phyloP scores from a whole-genome alignment of 2,797 vertebrate species.

The Catharus ustulatus region DNA sequence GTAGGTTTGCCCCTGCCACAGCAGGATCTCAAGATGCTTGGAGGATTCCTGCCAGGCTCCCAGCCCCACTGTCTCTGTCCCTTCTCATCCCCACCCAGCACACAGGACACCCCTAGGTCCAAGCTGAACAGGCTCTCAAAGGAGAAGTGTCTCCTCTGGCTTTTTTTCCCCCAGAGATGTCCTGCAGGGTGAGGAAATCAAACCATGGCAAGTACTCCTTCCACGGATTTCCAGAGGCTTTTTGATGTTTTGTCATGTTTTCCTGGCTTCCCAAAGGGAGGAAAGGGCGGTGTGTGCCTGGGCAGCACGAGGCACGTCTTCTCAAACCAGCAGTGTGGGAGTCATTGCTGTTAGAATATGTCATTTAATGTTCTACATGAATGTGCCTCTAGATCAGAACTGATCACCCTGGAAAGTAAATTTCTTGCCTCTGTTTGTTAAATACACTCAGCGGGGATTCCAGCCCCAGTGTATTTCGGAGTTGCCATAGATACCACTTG shows the following conservation, averaged over 20 bases:
- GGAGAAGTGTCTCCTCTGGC: neutral
- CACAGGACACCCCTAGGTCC: neutral
- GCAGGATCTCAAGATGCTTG: neutral
- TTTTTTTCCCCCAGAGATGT: neutral
- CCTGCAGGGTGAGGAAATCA: neutral
- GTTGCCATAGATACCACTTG: slow-evolving; percentile 92
- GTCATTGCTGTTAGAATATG: neutral
- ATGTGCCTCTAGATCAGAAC: neutral
- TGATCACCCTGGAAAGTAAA: neutral
- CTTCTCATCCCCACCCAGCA: neutral
- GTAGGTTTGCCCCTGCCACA: neutral
- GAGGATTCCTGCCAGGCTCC: neutral
- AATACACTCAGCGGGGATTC: slow-evolving; percentile 87
- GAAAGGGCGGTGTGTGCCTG: neutral
- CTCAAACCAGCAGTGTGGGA: neutral
- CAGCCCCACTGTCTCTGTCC: neutral
- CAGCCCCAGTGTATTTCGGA: slow-evolving; percentile 92
- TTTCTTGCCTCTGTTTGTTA: slow-evolving; percentile 9
- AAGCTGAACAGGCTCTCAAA: neutral
- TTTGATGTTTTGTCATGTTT: slow-evolving; percentile 16
- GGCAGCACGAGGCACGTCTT: neutral
- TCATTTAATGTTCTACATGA: neutral
- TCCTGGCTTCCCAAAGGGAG: neutral
- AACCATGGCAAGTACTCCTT: neutral
- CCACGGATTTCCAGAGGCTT: neutral